Percentiles rank a stretch among this genome's conserved stretches.
Evolutionary conservation across 2,888 invertebrate genomes (phyloP).

Genomic region (Catocala fraxini): DNA sequence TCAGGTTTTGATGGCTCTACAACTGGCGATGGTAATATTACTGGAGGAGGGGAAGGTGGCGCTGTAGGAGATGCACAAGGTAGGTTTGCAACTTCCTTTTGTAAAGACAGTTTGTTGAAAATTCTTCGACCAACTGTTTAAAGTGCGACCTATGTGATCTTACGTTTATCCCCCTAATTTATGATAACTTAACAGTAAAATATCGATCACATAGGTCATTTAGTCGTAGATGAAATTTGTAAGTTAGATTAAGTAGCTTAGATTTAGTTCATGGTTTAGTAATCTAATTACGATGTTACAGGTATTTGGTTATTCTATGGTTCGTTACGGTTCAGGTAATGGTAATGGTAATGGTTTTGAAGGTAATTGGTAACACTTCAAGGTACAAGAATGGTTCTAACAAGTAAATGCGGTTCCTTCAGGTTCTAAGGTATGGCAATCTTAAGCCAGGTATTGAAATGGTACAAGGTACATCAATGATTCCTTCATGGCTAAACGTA

Average conservation of each 20-base stretch:
- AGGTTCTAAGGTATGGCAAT: no score
- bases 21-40: constrained; percentile 84
- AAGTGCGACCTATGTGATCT: constrained; percentile 42
- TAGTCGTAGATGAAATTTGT: constrained; percentile 82
- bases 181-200: constrained; percentile 9
- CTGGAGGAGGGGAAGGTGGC: constrained; percentile 84
- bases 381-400: no score
- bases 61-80: constrained; percentile 88
- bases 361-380: neutral
- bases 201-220: constrained; percentile 50
- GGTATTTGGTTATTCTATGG: constrained; percentile 25
- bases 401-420: no score
- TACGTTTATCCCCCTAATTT: neutral
- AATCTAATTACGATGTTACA: constrained; percentile 20
- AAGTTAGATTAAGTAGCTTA: constrained; percentile 58
- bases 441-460: no score
- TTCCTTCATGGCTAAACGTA: no score
- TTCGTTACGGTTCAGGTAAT: constrained; percentile 14
- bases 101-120: constrained; percentile 45
- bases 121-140: constrained; percentile 40
- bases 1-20: constrained; percentile 84
- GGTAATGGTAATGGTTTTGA: neutral
- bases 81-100: constrained; percentile 75
- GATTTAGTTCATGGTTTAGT: constrained; percentile 19
- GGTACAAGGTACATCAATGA: no score